Percentiles rank a stretch among this genome's conserved stretches.
Conservation (phyloP, 2,888 invertebrate genomes). For the Encarsia formosa region DNA sequence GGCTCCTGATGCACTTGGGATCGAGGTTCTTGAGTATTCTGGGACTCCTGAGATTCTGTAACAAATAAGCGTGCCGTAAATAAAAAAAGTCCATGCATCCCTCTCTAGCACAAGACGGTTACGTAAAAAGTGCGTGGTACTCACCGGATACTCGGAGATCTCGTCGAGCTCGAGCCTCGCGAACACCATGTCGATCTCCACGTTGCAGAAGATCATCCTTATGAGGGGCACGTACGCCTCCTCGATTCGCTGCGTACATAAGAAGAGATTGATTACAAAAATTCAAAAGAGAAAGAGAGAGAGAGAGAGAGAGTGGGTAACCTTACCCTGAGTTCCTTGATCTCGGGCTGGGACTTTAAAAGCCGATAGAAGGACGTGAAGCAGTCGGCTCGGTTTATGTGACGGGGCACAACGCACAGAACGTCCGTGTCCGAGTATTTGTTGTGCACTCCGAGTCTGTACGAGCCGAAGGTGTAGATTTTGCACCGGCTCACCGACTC, state of each 20-base stretch:
- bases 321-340: slow-evolving; percentile 68
- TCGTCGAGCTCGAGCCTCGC: slow-evolving; percentile 90
- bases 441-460: slow-evolving; percentile 91
- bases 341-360: slow-evolving; percentile 80
- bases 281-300: slow-evolving; percentile 15
- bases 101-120: background rate
- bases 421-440: slow-evolving; percentile 99
- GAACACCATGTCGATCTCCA: slow-evolving; percentile 98
- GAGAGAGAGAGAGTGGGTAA: slow-evolving; percentile 1
- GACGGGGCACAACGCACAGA: slow-evolving; percentile 93
- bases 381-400: slow-evolving; percentile 90
- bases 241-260: slow-evolving; percentile 67
- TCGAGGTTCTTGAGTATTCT: slow-evolving; percentile 90
- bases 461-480: slow-evolving; percentile 98
- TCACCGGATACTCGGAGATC: slow-evolving; percentile 72
- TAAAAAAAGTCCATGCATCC: slow-evolving; percentile 2
- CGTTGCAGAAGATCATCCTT: slow-evolving; percentile 97
- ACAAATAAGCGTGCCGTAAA: slow-evolving; percentile 19
- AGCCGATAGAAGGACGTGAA: slow-evolving; percentile 95
- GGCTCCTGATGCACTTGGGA: slow-evolving; percentile 91
- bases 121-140: no score
- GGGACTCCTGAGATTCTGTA: slow-evolving; percentile 84
- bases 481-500: slow-evolving; percentile 76
- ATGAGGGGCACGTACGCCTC: slow-evolving; percentile 99
- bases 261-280: background rate